phyloP scores from a whole-genome alignment of 2,113 vertebrate genomes.

The Cacatua alba region DNA sequence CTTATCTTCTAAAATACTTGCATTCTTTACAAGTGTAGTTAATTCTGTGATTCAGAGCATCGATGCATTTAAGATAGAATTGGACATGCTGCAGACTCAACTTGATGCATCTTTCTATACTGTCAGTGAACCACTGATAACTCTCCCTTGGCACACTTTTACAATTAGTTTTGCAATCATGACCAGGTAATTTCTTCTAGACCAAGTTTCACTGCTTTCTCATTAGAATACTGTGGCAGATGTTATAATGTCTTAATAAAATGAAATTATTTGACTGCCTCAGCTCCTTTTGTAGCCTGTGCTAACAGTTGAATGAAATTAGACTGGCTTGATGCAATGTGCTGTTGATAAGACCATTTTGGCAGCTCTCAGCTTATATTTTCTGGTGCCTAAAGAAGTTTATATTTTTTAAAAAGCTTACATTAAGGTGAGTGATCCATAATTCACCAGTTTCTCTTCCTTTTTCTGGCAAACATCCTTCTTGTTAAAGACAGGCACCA shows the following conservation, averaged over 20 bases:
- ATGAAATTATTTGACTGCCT: constrained; percentile 5
- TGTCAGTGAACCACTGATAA: background rate
- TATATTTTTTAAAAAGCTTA: background rate
- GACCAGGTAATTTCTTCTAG: background rate
- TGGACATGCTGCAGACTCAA: background rate
- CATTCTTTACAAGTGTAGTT: background rate
- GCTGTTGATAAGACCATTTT: background rate
- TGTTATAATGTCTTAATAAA: background rate
- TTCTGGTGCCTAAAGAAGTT: background rate
- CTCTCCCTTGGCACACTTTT: background rate
- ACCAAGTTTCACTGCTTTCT: background rate
- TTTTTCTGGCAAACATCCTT: background rate
- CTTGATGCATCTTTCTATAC: background rate
- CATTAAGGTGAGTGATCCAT: background rate
- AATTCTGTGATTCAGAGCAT: background rate
- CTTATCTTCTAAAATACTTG: background rate
- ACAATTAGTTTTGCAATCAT: background rate
- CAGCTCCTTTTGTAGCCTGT: background rate
- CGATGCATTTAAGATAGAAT: background rate
- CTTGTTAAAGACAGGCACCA: background rate
- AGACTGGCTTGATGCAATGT: background rate
- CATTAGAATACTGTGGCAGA: background rate
- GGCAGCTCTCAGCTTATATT: background rate
- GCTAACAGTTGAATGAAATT: background rate
- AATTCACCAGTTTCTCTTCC: background rate